Conservation (phyloP, 2,113 vertebrate species). For the Epinephelus lanceolatus region DNA sequence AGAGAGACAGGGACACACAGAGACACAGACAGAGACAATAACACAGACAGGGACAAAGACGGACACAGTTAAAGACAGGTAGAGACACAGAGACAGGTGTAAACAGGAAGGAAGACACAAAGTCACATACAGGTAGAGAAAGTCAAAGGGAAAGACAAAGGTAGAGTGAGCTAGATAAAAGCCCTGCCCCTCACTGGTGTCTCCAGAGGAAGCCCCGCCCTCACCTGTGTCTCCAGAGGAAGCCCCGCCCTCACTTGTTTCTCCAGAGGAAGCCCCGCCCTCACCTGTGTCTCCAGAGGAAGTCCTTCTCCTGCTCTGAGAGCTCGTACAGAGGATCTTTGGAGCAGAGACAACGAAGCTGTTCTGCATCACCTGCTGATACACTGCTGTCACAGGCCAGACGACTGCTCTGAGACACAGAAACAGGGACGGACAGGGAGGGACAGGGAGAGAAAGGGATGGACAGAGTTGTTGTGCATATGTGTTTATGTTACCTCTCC, state of each 20-base stretch:
- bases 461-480: no score
- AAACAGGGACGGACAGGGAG: background rate
- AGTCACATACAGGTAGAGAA: background rate
- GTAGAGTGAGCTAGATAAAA: background rate
- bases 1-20: conserved; percentile 1
- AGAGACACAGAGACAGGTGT: background rate
- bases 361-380: conserved; percentile 80
- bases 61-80: background rate
- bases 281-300: conserved; percentile 85
- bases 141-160: background rate
- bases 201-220: background rate
- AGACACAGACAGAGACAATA: background rate
- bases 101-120: background rate
- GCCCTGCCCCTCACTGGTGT: background rate
- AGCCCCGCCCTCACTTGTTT: conserved; percentile 26
- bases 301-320: conserved; percentile 88
- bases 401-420: conserved; percentile 78
- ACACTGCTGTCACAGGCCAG: conserved; percentile 85
- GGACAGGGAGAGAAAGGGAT: background rate
- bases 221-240: conserved; percentile 11
- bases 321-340: conserved; percentile 86
- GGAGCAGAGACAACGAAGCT: conserved; percentile 82
- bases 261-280: background rate
- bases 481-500: no score
- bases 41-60: background rate